Conservation (phyloP, 2,113 vertebrate genomes). For the Halichoeres trimaculatus region DNA sequence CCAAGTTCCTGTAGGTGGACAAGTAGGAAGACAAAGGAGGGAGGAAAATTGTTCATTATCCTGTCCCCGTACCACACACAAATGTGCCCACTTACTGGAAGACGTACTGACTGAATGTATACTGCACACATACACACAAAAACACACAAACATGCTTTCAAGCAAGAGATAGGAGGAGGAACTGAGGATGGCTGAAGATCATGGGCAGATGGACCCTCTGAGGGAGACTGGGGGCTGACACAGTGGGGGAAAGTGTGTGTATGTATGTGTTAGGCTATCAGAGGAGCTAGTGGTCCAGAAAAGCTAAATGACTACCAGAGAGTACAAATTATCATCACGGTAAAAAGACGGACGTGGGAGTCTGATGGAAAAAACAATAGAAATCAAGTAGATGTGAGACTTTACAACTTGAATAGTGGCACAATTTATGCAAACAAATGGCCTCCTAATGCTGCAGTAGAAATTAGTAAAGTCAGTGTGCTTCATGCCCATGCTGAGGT, state of each 20-base stretch:
- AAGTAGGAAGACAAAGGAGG: constrained; percentile 57
- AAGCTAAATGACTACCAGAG: constrained; percentile 17
- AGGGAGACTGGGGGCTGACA: constrained; percentile 56
- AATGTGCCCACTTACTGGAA: constrained; percentile 39
- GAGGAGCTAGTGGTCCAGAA: constrained; percentile 36
- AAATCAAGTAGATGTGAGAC: constrained; percentile 12
- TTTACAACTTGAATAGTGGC: not conserved
- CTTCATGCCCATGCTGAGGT: constrained; percentile 1
- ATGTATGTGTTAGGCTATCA: constrained; percentile 10
- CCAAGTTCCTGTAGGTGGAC: constrained; percentile 57
- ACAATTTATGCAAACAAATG: not conserved
- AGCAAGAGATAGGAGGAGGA: constrained; percentile 30
- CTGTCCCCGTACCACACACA: constrained; percentile 16
- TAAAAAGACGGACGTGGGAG: not conserved
- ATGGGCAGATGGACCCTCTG: constrained; percentile 73
- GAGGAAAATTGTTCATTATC: constrained; percentile 53
- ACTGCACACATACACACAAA: constrained; percentile 8
- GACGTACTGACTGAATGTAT: constrained; percentile 3
- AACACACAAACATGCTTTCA: constrained; percentile 26
- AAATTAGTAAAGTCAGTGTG: not conserved
- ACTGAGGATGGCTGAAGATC: constrained; percentile 48
- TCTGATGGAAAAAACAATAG: not conserved
- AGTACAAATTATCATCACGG: constrained; percentile 3
- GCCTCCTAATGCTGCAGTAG: not conserved
- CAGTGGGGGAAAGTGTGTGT: constrained; percentile 30